Percentiles rank a stretch among this genome's conserved stretches.
Conservation (phyloP, 2,797 vertebrate genomes). For the Enteromius trimaculatus region DNA sequence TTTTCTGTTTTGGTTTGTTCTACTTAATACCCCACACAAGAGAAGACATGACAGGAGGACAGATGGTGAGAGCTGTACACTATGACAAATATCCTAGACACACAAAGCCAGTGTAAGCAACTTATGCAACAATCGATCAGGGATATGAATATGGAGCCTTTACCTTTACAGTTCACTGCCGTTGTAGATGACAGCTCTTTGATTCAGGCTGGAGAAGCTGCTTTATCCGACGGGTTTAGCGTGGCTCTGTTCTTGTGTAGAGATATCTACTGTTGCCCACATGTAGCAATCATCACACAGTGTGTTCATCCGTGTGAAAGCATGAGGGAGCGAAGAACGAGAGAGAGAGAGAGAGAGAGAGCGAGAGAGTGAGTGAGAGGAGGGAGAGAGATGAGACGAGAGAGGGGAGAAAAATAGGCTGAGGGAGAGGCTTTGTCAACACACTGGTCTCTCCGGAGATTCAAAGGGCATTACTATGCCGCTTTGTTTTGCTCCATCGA, state of each 20-base stretch:
- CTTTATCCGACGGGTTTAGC: slow-evolving; percentile 38
- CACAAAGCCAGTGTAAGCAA: slow-evolving; percentile 31
- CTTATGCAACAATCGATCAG: slow-evolving; percentile 63
- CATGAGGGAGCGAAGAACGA: slow-evolving; percentile 50
- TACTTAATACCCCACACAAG: slow-evolving; percentile 1
- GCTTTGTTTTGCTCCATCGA: slow-evolving; percentile 5
- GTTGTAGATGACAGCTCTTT: slow-evolving; percentile 41
- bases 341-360: slow-evolving; percentile 55
- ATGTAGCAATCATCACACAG: slow-evolving; percentile 72
- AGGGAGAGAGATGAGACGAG: slow-evolving; percentile 58
- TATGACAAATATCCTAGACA: slow-evolving; percentile 41
- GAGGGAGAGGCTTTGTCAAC: slow-evolving; percentile 65
- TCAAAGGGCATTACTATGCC: slow-evolving; percentile 33
- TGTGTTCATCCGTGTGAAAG: slow-evolving; percentile 75
- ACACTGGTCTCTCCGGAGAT: slow-evolving; percentile 68
- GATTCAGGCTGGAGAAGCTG: slow-evolving; percentile 39
- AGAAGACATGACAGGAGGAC: slow-evolving; percentile 37
- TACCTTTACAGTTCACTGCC: slow-evolving; percentile 73
- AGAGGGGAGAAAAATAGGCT: slow-evolving; percentile 59
- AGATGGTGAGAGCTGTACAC: slow-evolving; percentile 46
- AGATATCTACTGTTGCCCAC: slow-evolving; percentile 73
- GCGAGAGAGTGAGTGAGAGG: slow-evolving; percentile 59
- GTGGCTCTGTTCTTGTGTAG: slow-evolving; percentile 59
- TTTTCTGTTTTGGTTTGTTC: slow-evolving; percentile 19
- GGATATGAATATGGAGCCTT: slow-evolving; percentile 71